Evolutionary conservation across 2,888 invertebrate genomes (phyloP).

Genomic region (Papilio protenor): DNA sequence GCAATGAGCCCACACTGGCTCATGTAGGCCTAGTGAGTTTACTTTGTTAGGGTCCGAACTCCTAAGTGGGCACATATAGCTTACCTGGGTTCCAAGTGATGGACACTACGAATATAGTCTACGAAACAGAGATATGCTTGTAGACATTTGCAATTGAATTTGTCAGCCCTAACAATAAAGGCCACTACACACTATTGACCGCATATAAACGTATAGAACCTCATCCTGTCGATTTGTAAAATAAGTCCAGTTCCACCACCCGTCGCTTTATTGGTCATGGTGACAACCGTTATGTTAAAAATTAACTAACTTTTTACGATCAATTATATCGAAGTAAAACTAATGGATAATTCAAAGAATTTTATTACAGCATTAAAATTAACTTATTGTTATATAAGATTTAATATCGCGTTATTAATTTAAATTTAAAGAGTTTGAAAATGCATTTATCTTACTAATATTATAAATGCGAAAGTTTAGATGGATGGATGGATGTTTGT

Average conservation of each 20-base stretch:
- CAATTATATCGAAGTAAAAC: conserved; percentile 29
- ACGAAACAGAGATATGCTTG: too few relatives aligned
- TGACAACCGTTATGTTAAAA: conserved; percentile 54
- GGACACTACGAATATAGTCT: too few relatives aligned
- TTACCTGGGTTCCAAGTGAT: too few relatives aligned
- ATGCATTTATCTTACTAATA: too few relatives aligned
- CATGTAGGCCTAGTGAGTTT: too few relatives aligned
- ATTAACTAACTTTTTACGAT: conserved; percentile 32
- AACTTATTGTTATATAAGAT: neutral
- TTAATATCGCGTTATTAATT: neutral
- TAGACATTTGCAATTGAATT: neutral
- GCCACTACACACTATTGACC: neutral
- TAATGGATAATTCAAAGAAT: conserved; percentile 11
- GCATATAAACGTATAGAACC: conserved; percentile 47
- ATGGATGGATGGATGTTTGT: too few relatives aligned
- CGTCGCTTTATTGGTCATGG: conserved; percentile 52
- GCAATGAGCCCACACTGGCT: too few relatives aligned
- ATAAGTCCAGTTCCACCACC: conserved; percentile 53
- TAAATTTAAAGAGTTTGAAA: too few relatives aligned
- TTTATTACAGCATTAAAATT: conserved; percentile 6
- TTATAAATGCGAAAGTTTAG: too few relatives aligned
- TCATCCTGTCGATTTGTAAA: conserved; percentile 56
- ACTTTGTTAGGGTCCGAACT: too few relatives aligned
- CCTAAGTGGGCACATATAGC: too few relatives aligned
- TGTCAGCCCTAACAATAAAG: conserved; percentile 1